Evolutionary conservation across 1,140 invertebrate species (phyloP), one percentile per base, ranked within the genome.

Genomic region (Chironomus tepperi): DNA sequence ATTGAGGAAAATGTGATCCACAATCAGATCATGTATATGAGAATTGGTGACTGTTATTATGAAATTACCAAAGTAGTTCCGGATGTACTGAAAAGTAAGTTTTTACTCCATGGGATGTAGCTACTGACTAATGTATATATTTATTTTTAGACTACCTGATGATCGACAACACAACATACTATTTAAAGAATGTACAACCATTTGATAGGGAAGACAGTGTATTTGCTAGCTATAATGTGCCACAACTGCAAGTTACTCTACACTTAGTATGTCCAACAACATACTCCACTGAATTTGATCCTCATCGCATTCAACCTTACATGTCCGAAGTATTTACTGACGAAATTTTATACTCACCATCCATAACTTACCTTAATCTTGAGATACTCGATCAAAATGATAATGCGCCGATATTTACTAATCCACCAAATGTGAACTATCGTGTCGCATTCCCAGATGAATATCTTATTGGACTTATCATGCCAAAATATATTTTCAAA

Each of bases 361-460:
- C 9, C 10, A 24, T 73, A 5, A 75, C 75, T 16, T 42, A 64
- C 42, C 34, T 77, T 3, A 57, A 34, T 21, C 8, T 77, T 8
- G 47, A 67, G 3, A 77, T 77, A 12, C 74, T 72, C 16, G 76
- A 77, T 42, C 43, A 76, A 9, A 77, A 77, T 70, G 75, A 77
- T 75, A 75, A 77, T 74, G 12, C 34, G 15, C 76, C 76, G 15
- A 16, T 74, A 43, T 74, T 76, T 67, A 74, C 24, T 24, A 73
- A 70, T 72, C 65, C 65, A 10, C 47, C 64, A 18, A 8, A 67
- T 8, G 16, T 9, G 12, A 15, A 42, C 2, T 43, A 18, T 3
- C 43, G 57, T 19, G 42, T 77, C 12, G 76, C 75, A n/a, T 77
- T 76, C 73, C 76, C 76, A 43, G 75, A 74, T 2, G 12, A 18